Evolutionary conservation across 2,888 invertebrate genomes (phyloP).

Genomic region (Piscicola geometra): DNA sequence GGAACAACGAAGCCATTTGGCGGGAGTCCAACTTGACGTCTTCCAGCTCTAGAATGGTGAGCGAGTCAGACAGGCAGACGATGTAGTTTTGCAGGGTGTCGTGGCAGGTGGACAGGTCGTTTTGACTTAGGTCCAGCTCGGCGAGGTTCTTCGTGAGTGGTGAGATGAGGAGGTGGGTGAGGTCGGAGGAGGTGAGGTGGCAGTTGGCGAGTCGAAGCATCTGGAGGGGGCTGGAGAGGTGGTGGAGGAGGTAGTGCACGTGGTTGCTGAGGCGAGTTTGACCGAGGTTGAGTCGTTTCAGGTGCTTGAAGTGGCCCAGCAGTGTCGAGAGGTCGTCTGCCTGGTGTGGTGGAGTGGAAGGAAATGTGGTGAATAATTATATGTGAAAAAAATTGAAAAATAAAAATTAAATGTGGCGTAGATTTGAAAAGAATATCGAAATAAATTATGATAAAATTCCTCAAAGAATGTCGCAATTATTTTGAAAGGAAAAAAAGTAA

Average conservation of each 20-base stretch:
- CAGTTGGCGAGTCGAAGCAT: constrained; percentile 50
- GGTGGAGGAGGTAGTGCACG: constrained; percentile 45
- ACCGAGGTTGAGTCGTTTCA: constrained; percentile 50
- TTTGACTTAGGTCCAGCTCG: constrained; percentile 51
- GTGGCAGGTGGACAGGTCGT: constrained; percentile 44
- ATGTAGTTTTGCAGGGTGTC: constrained; percentile 42
- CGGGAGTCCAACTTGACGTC: constrained; percentile 46
- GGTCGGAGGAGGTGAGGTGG: constrained; percentile 47
- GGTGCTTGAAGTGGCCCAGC: constrained; percentile 45
- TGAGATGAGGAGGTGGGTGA: constrained; percentile 47
- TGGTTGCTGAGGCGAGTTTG: constrained; percentile 49
- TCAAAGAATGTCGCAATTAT: too few species aligned
- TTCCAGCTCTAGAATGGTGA: constrained; percentile 49
- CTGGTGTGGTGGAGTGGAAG: too few species aligned
- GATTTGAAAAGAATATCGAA: too few species aligned
- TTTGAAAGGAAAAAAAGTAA: too few species aligned
- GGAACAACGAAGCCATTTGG: constrained; percentile 41
- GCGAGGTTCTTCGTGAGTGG: constrained; percentile 46
- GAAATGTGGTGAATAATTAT: too few species aligned
- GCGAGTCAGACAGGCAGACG: constrained; percentile 37
- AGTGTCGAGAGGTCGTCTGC: constrained; percentile 21
- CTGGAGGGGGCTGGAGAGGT: constrained; percentile 45
- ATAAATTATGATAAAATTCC: too few species aligned
- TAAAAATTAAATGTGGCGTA: too few species aligned
- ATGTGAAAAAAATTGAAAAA: too few species aligned